phyloP scores from a whole-genome alignment of 2,797 vertebrate genomes.

The Chelidonichthys spinosus region DNA sequence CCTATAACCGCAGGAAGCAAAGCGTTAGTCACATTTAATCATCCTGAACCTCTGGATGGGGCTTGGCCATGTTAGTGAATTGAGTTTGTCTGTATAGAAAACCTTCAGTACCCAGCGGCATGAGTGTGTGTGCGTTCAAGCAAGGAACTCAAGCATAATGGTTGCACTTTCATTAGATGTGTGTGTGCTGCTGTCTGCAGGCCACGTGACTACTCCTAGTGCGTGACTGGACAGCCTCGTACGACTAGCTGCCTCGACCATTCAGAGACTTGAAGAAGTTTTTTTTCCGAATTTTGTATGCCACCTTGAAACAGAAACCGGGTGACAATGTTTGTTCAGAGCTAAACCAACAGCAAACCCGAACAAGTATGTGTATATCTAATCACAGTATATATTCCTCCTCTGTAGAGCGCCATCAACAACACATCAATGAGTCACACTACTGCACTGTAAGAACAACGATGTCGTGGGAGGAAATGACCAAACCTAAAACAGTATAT shows the following conservation, averaged over 20 bases:
- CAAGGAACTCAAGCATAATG: conserved; percentile 50
- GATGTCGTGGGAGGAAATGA: too few relatives aligned
- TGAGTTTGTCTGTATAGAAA: conserved; percentile 30
- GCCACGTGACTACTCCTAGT: conserved; percentile 37
- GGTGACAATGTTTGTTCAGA: too few relatives aligned
- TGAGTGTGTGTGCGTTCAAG: background rate
- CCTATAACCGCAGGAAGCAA: too few relatives aligned
- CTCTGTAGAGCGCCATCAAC: too few relatives aligned
- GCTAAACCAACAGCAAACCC: too few relatives aligned
- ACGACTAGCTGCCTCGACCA: conserved; percentile 1
- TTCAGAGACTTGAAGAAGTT: background rate
- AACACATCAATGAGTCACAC: too few relatives aligned
- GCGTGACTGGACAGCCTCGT: conserved; percentile 32
- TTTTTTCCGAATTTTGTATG: too few relatives aligned
- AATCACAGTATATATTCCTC: too few relatives aligned
- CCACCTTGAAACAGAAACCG: too few relatives aligned
- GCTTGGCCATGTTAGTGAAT: conserved; percentile 59
- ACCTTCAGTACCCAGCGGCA: conserved; percentile 48
- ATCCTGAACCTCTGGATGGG: conserved; percentile 51
- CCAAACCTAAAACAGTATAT: too few relatives aligned
- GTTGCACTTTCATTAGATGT: conserved; percentile 42
- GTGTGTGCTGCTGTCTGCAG: conserved; percentile 27
- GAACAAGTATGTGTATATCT: too few relatives aligned
- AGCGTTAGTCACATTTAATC: conserved; percentile 30
- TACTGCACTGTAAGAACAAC: too few relatives aligned